Percentiles rank a stretch among this genome's conserved stretches.
These are phyloP conservation scores for Pleuronectes platessa DNA, from an alignment of 2,113 vertebrate genomes.

Conservation along the genomic window DNA sequence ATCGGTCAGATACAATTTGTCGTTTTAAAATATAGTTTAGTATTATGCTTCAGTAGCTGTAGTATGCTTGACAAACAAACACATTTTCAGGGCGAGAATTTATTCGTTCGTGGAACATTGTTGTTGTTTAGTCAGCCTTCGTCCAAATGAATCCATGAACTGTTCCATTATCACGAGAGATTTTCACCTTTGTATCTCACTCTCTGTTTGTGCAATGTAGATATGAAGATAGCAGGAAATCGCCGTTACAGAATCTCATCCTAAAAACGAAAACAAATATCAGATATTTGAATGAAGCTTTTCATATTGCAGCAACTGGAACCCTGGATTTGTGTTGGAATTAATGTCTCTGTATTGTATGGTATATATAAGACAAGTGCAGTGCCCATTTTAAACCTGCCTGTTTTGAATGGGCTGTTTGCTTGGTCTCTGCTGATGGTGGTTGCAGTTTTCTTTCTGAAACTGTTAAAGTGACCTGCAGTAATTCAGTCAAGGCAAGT, in stretches of 20 bases:
- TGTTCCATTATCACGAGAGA: slow-evolving; percentile 25
- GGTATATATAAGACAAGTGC: background rate
- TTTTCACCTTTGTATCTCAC: slow-evolving; percentile 37
- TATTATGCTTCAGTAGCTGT: too few species aligned
- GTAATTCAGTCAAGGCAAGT: too few species aligned
- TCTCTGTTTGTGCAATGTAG: background rate
- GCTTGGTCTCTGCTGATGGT: too few species aligned
- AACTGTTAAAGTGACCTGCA: background rate
- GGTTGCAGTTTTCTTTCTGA: too few species aligned
- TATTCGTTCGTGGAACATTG: too few species aligned
- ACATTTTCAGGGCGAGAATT: too few species aligned
- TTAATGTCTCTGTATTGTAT: background rate
- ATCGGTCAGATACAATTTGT: background rate
- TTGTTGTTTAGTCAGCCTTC: slow-evolving; percentile 3
- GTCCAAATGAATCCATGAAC: slow-evolving; percentile 24
- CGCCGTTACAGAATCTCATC: background rate
- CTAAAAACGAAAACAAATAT: slow-evolving; percentile 3
- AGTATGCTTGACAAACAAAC: too few species aligned
- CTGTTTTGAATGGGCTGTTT: too few species aligned
- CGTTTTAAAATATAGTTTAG: too few species aligned
- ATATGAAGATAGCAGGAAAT: background rate
- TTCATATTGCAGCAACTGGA: background rate
- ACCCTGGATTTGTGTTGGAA: background rate
- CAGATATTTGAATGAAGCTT: background rate
- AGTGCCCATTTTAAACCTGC: background rate